Evolutionary conservation across 1,140 invertebrate species (phyloP), one percentile per base, ranked within the genome.

Genomic region (Pinna nobilis): DNA sequence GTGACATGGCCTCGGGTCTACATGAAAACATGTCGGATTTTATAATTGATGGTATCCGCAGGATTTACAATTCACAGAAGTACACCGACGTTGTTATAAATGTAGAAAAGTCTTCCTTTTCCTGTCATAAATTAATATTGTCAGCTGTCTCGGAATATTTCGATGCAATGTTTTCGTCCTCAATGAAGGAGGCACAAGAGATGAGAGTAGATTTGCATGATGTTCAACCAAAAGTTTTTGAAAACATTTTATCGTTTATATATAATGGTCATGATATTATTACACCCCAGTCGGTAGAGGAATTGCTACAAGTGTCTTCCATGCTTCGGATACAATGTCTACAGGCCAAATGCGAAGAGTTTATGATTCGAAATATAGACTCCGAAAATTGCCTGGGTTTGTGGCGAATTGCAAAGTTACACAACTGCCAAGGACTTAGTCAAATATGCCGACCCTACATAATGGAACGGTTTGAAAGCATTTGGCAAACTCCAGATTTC

Each of bases 141-240:
- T 71, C 75, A 13, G 51, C 70, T 25, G 61, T 66, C 4, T 77
- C 75, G 2, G 13, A 25, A 3, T 77, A 72, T 18, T 77, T 77
- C 57, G 70, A 77, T 35, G 75, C 65, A 20, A 77, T 77, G 75
- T 77, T 72, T 55, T 69, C 69, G 18, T 67, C 75, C 18, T 57
- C 64, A 11, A 72, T 77, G 70, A 61, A 33, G 35, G 75, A 77
- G 39, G 59, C 67, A 20, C 55, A 33, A 51, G 49, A 60, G 23
- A 64, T 72, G n/a, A 35, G 33, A n/a, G 59, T 73, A 15, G 37
- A n/a, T 30, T 33, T 77, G 15, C 70, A 68, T 0, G 60, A 77
- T 35, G n/a, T 72, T 20, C 50, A 47, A 30, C 50, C 59, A 1
- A 33, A 67, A 30, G 37, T 41, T 13, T 71, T 77, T 50, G 41